Percentiles rank a stretch among this genome's conserved stretches.
Conservation (phyloP, 2,113 vertebrate species). For the Rhinopithecus roxellana region DNA sequence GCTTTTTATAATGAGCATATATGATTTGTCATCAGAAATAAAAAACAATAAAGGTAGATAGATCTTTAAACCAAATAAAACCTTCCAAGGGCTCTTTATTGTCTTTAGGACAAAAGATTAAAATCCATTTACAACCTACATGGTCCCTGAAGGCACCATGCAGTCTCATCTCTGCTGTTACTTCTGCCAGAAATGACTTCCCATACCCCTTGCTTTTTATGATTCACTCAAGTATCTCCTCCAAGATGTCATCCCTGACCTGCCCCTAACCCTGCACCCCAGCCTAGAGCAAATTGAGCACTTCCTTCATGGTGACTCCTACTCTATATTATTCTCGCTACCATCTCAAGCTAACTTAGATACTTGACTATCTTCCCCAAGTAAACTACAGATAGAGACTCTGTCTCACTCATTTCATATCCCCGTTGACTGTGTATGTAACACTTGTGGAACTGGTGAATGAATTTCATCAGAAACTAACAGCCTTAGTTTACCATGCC, state of each 20-base stretch:
- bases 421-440: background rate
- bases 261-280: background rate
- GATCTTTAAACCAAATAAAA: slow-evolving; percentile 4
- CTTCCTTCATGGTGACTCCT: background rate
- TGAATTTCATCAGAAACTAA: background rate
- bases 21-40: background rate
- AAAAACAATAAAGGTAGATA: background rate
- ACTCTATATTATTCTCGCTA: background rate
- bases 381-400: background rate
- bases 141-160: background rate
- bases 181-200: background rate
- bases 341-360: background rate
- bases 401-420: background rate
- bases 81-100: background rate
- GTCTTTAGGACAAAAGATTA: background rate
- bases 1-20: background rate
- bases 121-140: background rate
- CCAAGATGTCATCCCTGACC: background rate
- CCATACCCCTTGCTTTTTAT: background rate
- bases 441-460: background rate
- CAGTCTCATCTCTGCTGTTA: background rate
- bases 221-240: background rate
- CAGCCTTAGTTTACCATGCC: background rate
- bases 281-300: background rate
- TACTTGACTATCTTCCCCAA: background rate